Conservation (phyloP, 2,888 invertebrate genomes). For the Dinocampus coccinellae region DNA sequence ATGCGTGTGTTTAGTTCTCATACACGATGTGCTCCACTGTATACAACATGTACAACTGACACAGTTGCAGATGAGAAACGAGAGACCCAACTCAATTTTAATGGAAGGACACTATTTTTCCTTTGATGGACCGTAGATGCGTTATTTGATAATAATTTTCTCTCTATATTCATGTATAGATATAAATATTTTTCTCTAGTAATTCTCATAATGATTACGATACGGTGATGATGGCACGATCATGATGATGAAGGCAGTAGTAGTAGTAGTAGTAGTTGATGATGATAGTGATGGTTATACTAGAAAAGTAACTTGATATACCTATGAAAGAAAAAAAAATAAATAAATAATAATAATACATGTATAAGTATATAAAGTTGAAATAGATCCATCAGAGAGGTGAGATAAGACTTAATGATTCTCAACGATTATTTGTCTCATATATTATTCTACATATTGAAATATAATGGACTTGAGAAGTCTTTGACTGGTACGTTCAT, state of each 20-base stretch:
- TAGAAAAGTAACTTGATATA: constrained; percentile 5
- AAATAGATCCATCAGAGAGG: constrained; percentile 24
- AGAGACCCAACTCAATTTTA: constrained; percentile 24
- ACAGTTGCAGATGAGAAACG: constrained; percentile 15
- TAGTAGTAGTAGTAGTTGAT: background rate
- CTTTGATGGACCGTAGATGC: constrained; percentile 36
- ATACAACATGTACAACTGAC: background rate
- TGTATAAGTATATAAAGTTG: background rate
- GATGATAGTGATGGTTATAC: background rate
- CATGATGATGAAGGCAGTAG: background rate
- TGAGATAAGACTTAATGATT: constrained; percentile 33
- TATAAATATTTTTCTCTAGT: background rate
- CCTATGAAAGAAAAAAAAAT: constrained; percentile 4
- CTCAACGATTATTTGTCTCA: constrained; percentile 15
- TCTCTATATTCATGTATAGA: too few species aligned
- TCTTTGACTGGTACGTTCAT: constrained; percentile 15
- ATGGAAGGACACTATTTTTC: constrained; percentile 15
- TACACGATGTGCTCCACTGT: background rate
- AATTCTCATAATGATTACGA: background rate
- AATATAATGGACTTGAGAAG: constrained; percentile 24
- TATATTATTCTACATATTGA: constrained; percentile 6
- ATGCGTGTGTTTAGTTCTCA: background rate
- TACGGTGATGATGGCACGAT: background rate
- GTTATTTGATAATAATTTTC: constrained; percentile 29
- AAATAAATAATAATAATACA: background rate